Conservation (phyloP, 2,113 vertebrate genomes). For the Triplophysa dalaica region DNA sequence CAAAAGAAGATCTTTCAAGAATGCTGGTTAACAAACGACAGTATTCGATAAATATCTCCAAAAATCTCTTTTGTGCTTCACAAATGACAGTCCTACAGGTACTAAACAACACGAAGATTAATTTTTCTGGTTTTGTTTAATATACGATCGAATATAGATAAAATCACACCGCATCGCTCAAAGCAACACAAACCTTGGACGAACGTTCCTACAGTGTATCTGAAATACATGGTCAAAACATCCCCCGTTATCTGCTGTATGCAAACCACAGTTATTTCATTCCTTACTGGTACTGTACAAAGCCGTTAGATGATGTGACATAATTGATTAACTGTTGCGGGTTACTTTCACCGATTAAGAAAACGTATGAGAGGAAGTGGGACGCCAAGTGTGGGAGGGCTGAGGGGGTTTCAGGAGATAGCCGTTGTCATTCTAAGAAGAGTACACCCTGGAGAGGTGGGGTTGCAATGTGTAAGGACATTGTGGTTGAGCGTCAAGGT, state of each 20-base stretch:
- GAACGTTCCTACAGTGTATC: neutral
- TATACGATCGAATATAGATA: neutral
- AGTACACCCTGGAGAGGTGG: slow-evolving; percentile 64
- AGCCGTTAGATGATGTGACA: slow-evolving; percentile 74
- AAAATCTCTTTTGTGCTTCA: too few species aligned
- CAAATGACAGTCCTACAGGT: too few species aligned
- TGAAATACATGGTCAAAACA: neutral
- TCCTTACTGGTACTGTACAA: slow-evolving; percentile 54
- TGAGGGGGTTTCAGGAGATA: slow-evolving; percentile 53
- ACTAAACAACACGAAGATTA: neutral
- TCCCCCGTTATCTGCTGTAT: slow-evolving; percentile 59
- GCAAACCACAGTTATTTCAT: slow-evolving; percentile 65
- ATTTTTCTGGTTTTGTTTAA: neutral
- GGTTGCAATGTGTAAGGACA: slow-evolving; percentile 66
- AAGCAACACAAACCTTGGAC: neutral
- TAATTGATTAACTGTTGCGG: slow-evolving; percentile 69
- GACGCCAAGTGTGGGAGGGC: slow-evolving; percentile 38
- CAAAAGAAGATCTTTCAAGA: too few species aligned
- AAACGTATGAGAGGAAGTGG: slow-evolving; percentile 76
- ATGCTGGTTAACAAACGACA: too few species aligned
- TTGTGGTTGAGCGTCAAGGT: slow-evolving; percentile 65
- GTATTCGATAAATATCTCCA: too few species aligned
- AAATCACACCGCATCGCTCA: neutral
- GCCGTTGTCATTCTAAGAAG: slow-evolving; percentile 81
- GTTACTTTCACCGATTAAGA: slow-evolving; percentile 70